Percentiles rank a stretch among this genome's conserved stretches.
Evolutionary conservation across 1,140 invertebrate genomes (phyloP).

Genomic region (Aphaenogaster floridana): DNA sequence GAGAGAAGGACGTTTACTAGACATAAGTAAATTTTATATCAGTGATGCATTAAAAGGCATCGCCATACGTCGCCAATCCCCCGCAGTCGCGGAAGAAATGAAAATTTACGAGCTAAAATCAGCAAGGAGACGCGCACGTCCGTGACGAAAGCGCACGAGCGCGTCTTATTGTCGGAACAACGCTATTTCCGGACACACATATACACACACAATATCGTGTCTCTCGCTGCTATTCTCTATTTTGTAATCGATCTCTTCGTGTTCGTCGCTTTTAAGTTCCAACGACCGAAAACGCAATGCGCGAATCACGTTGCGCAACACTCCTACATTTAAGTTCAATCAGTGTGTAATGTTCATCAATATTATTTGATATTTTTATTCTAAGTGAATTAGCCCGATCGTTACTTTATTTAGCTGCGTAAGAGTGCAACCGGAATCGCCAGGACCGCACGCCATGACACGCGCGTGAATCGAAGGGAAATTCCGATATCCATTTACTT

Average conservation of each 20-base stretch:
- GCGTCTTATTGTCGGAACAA: conserved; percentile 53
- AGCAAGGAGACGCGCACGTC: conserved; percentile 64
- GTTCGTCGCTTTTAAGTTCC: conserved; percentile 75
- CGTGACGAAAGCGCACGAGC: conserved; percentile 59
- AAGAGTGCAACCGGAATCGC: conserved; percentile 81
- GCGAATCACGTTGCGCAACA: conserved; percentile 68
- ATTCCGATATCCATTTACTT: conserved; percentile 71
- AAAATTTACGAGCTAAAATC: conserved; percentile 68
- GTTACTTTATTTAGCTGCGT: conserved; percentile 83
- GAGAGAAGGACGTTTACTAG: conserved; percentile 80
- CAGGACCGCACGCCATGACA: conserved; percentile 66
- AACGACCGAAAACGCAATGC: conserved; percentile 66
- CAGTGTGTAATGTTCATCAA: conserved; percentile 81
- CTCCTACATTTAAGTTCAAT: conserved; percentile 83
- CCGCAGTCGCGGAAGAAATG: conserved; percentile 59
- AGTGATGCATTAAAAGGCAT: conserved; percentile 82
- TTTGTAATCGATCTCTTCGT: conserved; percentile 84
- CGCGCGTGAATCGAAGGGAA: conserved; percentile 55
- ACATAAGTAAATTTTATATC: conserved; percentile 86
- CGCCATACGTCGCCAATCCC: conserved; percentile 79
- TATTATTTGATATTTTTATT: conserved; percentile 85
- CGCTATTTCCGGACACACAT: conserved; percentile 64
- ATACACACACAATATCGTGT: conserved; percentile 65
- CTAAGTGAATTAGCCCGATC: conserved; percentile 82
- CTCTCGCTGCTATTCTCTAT: conserved; percentile 77